These are phyloP conservation scores for Melanostoma scalare DNA, from an alignment of 2,888 invertebrate species.

Conservation along the genomic window DNA sequence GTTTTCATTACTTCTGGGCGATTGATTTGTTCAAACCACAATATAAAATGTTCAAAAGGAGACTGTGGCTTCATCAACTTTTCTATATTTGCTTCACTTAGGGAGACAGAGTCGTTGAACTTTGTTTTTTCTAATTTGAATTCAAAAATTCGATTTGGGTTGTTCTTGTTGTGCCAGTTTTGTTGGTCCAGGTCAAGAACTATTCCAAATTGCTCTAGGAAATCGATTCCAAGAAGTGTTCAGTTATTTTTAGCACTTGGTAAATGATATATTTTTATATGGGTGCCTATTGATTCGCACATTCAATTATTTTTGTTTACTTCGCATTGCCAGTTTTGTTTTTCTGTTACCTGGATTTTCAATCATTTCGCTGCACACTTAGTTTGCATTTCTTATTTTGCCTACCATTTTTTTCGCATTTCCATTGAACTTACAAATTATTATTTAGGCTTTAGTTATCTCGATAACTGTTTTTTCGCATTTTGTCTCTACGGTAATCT, in stretches of 20 bases:
- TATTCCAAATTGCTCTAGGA: constrained; percentile 71
- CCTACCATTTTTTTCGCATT: no score
- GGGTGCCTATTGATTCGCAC: no score
- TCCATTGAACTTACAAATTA: no score
- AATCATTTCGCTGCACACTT: no score
- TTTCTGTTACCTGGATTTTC: no score
- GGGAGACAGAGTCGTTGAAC: constrained; percentile 1
- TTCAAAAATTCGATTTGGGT: background rate
- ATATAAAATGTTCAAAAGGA: constrained; percentile 7
- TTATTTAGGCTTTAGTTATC: no score
- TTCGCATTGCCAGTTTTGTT: no score
- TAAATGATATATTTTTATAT: no score
- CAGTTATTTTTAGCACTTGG: constrained; percentile 50
- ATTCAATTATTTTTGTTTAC: no score
- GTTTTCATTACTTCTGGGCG: background rate
- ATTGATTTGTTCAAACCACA: constrained; percentile 39
- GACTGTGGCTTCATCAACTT: constrained; percentile 6
- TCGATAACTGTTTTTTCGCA: no score
- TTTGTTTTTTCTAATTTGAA: constrained; percentile 9
- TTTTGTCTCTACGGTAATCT: no score
- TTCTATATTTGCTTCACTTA: constrained; percentile 14
- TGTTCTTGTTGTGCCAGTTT: constrained; percentile 17
- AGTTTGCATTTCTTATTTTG: no score
- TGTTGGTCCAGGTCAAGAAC: constrained; percentile 24
- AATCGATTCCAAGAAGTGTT: constrained; percentile 74